These are phyloP conservation scores for Lithosia quadra DNA, from an alignment of 2,888 invertebrate genomes.

Conservation along the genomic window DNA sequence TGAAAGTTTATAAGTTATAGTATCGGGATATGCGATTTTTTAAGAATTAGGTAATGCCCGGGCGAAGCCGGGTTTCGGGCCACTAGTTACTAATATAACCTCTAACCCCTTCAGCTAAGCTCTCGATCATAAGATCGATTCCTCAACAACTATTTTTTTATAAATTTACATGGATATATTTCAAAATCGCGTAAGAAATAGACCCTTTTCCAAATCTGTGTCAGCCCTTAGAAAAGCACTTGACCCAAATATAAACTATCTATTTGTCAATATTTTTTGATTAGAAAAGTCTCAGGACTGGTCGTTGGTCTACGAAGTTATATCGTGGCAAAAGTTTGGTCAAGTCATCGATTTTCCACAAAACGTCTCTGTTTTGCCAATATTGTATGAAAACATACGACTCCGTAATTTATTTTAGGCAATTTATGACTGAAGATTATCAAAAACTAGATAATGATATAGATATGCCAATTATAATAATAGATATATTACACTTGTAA, in stretches of 20 bases:
- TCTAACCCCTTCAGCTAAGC: no score
- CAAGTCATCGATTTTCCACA: constrained; percentile 33
- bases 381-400: constrained; percentile 16
- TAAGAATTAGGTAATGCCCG: no score
- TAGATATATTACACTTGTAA: no score
- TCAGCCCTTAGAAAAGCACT: constrained; percentile 16
- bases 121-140: no score
- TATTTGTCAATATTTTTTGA: constrained; percentile 49
- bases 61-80: no score
- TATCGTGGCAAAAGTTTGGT: constrained; percentile 36
- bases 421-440: background rate
- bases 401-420: background rate
- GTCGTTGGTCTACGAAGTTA: constrained; percentile 41
- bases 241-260: constrained; percentile 37
- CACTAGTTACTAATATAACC: no score
- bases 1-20: no score
- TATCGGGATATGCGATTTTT: no score
- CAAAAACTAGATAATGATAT: background rate
- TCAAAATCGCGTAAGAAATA: background rate
- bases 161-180: background rate
- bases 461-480: no score
- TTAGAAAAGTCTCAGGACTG: constrained; percentile 41
- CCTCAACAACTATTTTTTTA: background rate
- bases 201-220: constrained; percentile 15
- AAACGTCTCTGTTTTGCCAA: constrained; percentile 22